phyloP scores from a whole-genome alignment of 2,113 vertebrate genomes.

The Monopterus albus region DNA sequence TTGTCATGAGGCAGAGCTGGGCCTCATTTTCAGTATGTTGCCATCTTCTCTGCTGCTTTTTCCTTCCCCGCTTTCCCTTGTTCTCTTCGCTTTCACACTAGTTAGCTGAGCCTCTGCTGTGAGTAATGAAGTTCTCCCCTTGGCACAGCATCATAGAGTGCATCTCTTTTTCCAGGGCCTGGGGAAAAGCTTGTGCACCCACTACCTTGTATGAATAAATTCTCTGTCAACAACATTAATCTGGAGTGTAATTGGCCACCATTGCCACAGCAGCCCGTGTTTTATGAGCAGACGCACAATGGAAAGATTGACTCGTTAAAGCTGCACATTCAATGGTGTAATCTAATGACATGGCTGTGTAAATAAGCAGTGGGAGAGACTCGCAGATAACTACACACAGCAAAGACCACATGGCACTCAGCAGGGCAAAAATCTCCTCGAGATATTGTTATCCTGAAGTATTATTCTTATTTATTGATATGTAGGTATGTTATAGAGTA shows the following conservation, averaged over 20 bases:
- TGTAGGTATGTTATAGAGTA: not conserved
- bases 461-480: slow-evolving; percentile 13
- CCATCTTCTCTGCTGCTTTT: slow-evolving; percentile 16
- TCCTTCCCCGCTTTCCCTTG: not conserved
- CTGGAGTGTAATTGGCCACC: slow-evolving; percentile 71
- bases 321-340: slow-evolving; percentile 55
- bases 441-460: not conserved
- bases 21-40: slow-evolving; percentile 24
- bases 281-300: slow-evolving; percentile 66
- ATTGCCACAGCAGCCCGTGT: slow-evolving; percentile 48
- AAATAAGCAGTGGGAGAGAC: slow-evolving; percentile 50
- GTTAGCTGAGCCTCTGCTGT: slow-evolving; percentile 23
- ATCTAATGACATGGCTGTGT: slow-evolving; percentile 67
- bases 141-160: slow-evolving; percentile 61
- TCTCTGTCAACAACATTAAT: slow-evolving; percentile 76
- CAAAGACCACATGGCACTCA: slow-evolving; percentile 17
- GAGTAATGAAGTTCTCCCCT: slow-evolving; percentile 60
- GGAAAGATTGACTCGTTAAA: slow-evolving; percentile 62
- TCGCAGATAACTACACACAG: slow-evolving; percentile 21
- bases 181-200: slow-evolving; percentile 57
- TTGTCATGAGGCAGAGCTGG: slow-evolving; percentile 13
- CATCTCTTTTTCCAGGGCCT: slow-evolving; percentile 46
- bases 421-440: not conserved
- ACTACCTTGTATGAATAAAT: slow-evolving; percentile 69
- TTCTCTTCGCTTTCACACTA: slow-evolving; percentile 39